Evolutionary conservation across 2,113 vertebrate genomes (phyloP), one percentile per base, ranked within the genome.

Genomic region (Ammodytes marinus): DNA sequence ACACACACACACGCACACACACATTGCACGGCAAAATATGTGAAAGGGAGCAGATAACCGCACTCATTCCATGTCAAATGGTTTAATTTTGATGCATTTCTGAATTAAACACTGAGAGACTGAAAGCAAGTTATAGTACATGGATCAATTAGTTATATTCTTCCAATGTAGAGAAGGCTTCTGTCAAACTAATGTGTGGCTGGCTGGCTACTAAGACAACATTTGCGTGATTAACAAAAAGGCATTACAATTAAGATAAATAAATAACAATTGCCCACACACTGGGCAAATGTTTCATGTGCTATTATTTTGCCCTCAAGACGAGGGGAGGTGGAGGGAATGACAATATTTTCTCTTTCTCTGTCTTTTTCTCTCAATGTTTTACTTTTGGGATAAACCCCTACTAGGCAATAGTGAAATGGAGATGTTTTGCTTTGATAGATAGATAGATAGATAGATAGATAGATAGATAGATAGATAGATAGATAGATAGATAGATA

Each of bases 161-260:
- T 27, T 27, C 27, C 27, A 27, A 27, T 27, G 27, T 27, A 27
- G 27, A 27, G 27, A 27, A 27, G 27, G 27, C 27, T 27, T 27
- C 27, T 27, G 27, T 27, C 27, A 27, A 27, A 42, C 19, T 43
- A 45, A 40, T 39, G 6, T 9, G 54, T 59, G 57, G 72, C 27
- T 27, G 27, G 27, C 27, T 27, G 27, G 27, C 27, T 55, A 15
- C 10, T n/a, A 50, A 71, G 39, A 77, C 59, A 71, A 81, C 66
- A 63, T 69, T 50, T 80, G 66, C 53, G 79, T 60, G 49, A 69
- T 79, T 49, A 82, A 90, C 87, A 88, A 91, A 79, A 67, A 27
- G 27, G 27, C 27, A 27, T 27, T 27, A 27, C 27, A 27, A 27
- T 27, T 27, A 78, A 63, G 69, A 59, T 54, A 69, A 27, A 58